A percentile compares a stretch with the other conserved stretches of the same genome.
phyloP scores from a whole-genome alignment of 2,113 vertebrate species.

The Machaerirhynchus nigripectus region DNA sequence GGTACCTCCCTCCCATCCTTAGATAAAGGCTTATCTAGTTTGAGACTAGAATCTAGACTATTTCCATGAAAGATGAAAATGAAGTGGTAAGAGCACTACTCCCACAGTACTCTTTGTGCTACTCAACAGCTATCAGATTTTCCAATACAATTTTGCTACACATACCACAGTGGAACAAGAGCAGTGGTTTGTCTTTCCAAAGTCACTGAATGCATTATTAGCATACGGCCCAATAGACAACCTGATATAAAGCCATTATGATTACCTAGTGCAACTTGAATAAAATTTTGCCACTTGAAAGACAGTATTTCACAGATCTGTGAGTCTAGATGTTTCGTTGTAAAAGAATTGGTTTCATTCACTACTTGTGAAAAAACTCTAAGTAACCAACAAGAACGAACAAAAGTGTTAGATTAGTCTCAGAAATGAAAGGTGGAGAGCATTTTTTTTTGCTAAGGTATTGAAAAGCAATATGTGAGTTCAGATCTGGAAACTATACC shows the following conservation, averaged over 20 bases:
- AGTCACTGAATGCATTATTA: neutral
- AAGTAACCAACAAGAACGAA: neutral
- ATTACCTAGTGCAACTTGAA: neutral
- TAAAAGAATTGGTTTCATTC: neutral
- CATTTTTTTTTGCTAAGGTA: neutral
- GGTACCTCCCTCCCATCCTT: neutral
- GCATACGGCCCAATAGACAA: neutral
- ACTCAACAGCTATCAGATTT: neutral
- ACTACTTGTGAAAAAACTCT: neutral
- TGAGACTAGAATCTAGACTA: neutral
- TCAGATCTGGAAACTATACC: constrained; percentile 61
- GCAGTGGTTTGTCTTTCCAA: neutral
- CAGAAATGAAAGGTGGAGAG: neutral
- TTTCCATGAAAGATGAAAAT: neutral
- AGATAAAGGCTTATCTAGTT: neutral
- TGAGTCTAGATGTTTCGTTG: neutral
- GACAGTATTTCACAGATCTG: neutral
- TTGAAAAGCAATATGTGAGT: neutral
- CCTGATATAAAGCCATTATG: neutral
- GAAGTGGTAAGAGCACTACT: neutral
- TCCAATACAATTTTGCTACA: neutral
- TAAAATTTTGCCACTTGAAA: neutral
- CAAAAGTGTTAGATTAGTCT: neutral
- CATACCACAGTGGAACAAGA: neutral
- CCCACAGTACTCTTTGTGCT: neutral